phyloP scores from a whole-genome alignment of 1,140 invertebrate species.

The Brachionus asplanchnoidis region DNA sequence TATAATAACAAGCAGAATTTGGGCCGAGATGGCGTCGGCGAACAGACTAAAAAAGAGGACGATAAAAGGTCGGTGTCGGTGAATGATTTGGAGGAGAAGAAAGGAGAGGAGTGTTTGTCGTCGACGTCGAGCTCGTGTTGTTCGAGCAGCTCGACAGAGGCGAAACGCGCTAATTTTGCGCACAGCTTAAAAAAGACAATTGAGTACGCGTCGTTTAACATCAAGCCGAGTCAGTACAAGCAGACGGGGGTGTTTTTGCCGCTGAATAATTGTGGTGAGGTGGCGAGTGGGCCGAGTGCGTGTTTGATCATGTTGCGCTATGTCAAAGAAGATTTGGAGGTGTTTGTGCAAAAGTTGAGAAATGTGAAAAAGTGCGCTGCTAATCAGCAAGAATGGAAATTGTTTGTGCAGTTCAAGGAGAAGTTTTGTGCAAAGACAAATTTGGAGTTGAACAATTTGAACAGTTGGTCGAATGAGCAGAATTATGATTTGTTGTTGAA shows the following conservation, averaged over 20 bases:
- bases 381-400: not conserved
- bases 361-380: not conserved
- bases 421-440: not conserved
- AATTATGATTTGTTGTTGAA: not conserved
- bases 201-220: slow-evolving; percentile 22
- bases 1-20: too few species aligned
- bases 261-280: not conserved
- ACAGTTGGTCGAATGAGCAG: not conserved
- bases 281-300: not conserved
- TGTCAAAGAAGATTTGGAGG: slow-evolving; percentile 23
- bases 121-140: not conserved
- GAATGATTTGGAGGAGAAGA: not conserved
- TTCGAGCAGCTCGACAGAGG: not conserved
- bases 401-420: not conserved
- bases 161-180: not conserved
- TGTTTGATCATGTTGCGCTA: not conserved
- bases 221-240: slow-evolving; percentile 33
- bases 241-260: slow-evolving; percentile 29
- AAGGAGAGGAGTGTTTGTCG: not conserved
- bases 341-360: slow-evolving; percentile 15
- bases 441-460: not conserved
- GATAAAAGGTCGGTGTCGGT: not conserved
- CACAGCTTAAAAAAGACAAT: not conserved
- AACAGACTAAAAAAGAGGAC: not conserved
- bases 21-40: too few species aligned